Base-by-base conservation (phyloP, 2,797 vertebrate species). In the Crypturellus tataupa region DNA sequence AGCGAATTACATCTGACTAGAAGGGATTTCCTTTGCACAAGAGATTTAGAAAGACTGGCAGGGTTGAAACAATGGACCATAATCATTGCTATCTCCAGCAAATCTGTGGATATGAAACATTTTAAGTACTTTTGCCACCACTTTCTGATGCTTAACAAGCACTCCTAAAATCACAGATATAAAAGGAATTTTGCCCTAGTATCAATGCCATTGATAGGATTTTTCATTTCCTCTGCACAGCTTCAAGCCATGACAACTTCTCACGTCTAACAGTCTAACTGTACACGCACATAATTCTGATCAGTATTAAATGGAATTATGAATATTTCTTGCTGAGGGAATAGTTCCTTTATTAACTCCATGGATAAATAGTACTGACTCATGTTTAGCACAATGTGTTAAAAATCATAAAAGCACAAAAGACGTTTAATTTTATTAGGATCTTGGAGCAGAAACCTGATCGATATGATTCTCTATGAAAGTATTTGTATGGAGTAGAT, bases 91-190 rank as follows among this genome's bases (percentile, higher is more conserved):
- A 17, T 47, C 37, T 68, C 59, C 51, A 62, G 47, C 10, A 87
- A 51, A 71, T 56, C 40, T 63, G 11, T 12, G 39, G 58, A 83
- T 6, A 67, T 15, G n/a, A 89, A 89, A 51, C 58, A 65, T n/a
- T 75, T 84, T 71, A 68, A 59, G 40, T 27, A 78, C 16, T 39
- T 80, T 58, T 76, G 18, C 55, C 84, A 13, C 21, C 25, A 79
- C 56, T 35, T 91, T 70, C 49, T 80, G 60, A 87, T 63, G 40
- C 24, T 87, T 93, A 85, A 47, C 44, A 84, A 72, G 14, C 12
- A 37, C 40, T 65, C 35, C 44, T 76, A 44, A 92, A 89, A 80
- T 82, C 80, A 91, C 55, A 83, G 37, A n/a, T 31, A 4, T 12
- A 62, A 46, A 24, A 78, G 15, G 21, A 71, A 47, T 79, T 88